phyloP scores from a whole-genome alignment of 2,113 vertebrate species.

The Jacana jacana region DNA sequence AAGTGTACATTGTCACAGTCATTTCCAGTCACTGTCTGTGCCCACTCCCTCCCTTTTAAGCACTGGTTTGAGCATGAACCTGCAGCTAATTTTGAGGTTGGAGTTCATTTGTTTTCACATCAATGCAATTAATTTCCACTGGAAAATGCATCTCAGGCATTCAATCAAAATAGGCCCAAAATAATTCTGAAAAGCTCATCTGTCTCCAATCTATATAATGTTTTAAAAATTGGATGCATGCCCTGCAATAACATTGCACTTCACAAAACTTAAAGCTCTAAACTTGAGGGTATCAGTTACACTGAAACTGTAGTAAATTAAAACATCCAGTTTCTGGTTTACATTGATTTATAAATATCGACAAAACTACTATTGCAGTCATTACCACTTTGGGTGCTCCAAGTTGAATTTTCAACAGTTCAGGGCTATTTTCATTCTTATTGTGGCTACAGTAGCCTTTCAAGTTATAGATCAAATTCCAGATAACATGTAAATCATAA shows the following conservation, averaged over 20 bases:
- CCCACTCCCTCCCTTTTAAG: constrained; percentile 13
- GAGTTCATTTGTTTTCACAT: constrained; percentile 72
- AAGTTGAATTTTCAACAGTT: constrained; percentile 53
- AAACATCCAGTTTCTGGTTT: constrained; percentile 62
- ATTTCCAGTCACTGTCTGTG: neutral
- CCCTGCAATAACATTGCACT: constrained; percentile 61
- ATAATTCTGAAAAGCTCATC: constrained; percentile 71
- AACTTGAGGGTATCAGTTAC: constrained; percentile 59
- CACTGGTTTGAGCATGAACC: constrained; percentile 9
- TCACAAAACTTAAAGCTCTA: constrained; percentile 57
- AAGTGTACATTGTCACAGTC: neutral
- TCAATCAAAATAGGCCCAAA: constrained; percentile 70
- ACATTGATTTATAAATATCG: constrained; percentile 51
- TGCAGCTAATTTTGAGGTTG: constrained; percentile 71
- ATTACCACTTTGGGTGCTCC: constrained; percentile 28
- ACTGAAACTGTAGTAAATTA: constrained; percentile 43
- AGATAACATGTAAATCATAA: constrained; percentile 47
- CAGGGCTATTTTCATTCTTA: constrained; percentile 46
- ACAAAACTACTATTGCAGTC: constrained; percentile 55
- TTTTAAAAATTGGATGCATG: constrained; percentile 72
- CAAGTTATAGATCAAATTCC: constrained; percentile 39
- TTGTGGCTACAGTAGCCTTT: constrained; percentile 42
- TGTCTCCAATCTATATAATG: constrained; percentile 74
- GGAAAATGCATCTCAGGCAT: constrained; percentile 69
- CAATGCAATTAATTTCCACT: constrained; percentile 73